Conservation (phyloP, 2,888 invertebrate genomes). For the Agonopterix heracliana region DNA sequence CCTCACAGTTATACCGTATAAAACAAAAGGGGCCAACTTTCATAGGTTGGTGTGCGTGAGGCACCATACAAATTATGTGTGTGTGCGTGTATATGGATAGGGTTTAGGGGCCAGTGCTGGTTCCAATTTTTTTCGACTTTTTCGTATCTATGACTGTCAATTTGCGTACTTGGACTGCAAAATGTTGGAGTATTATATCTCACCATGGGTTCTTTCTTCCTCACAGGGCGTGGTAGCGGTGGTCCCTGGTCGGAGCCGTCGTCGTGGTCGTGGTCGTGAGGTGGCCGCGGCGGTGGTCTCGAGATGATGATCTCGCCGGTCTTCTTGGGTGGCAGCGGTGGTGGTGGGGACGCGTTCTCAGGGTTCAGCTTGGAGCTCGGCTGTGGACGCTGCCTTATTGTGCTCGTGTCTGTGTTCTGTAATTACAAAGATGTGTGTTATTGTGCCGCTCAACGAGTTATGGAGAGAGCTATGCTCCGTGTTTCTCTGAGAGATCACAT, state of each 20-base stretch:
- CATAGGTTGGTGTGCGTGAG: too few species aligned
- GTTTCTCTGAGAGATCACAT: too few species aligned
- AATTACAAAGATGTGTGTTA: background rate
- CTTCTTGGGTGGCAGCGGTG: constrained; percentile 79
- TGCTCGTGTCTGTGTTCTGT: constrained; percentile 47
- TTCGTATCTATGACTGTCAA: too few species aligned
- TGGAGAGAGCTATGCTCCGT: too few species aligned
- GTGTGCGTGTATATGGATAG: too few species aligned
- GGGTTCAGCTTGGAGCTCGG: constrained; percentile 31
- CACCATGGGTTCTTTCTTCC: constrained; percentile 57
- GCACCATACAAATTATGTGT: too few species aligned
- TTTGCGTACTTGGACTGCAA: too few species aligned
- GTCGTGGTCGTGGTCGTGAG: constrained; percentile 57
- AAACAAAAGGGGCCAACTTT: too few species aligned
- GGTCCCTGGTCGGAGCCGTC: constrained; percentile 36
- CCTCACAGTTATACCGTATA: too few species aligned
- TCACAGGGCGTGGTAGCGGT: constrained; percentile 53
- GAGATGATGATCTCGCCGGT: constrained; percentile 24
- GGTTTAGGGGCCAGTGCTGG: too few species aligned
- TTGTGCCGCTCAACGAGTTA: too few species aligned
- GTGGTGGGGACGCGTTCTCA: constrained; percentile 78
- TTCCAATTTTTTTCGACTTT: too few species aligned
- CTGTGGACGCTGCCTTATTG: constrained; percentile 46
- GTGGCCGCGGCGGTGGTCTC: constrained; percentile 81
- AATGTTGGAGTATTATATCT: constrained; percentile 5